Conservation (phyloP, 2,888 invertebrate genomes). For the Anthophora plumipes region DNA sequence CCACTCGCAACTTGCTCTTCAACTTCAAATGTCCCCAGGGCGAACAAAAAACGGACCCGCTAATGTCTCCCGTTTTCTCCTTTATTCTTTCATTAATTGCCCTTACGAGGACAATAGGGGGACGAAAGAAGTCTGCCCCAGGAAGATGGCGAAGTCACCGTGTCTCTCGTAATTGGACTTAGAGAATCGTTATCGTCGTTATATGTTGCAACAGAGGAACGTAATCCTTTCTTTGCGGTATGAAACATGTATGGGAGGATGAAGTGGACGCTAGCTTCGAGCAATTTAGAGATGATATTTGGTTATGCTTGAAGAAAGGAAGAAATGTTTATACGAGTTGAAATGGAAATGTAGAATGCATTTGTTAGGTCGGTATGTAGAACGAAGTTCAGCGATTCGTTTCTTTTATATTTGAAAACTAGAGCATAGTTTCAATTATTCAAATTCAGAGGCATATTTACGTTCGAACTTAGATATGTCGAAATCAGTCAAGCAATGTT, state of each 20-base stretch:
- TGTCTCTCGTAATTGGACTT: constrained; percentile 16
- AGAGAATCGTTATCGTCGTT: constrained; percentile 16
- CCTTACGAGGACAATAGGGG: not conserved
- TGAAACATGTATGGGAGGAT: not conserved
- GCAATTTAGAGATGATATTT: not conserved
- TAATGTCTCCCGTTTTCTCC: constrained; percentile 34
- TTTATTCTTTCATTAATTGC: constrained; percentile 54
- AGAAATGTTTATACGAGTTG: not conserved
- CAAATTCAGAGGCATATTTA: too few species aligned
- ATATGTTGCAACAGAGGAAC: not conserved
- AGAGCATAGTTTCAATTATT: too few species aligned
- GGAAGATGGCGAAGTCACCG: not conserved
- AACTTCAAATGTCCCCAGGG: constrained; percentile 39
- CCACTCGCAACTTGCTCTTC: constrained; percentile 41
- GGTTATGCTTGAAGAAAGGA: not conserved
- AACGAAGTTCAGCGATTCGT: too few species aligned
- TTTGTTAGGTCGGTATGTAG: too few species aligned
- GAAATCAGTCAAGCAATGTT: not conserved
- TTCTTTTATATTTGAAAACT: too few species aligned
- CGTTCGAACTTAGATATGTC: too few species aligned
- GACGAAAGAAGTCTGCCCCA: not conserved
- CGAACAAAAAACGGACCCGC: constrained; percentile 35
- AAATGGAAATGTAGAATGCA: too few species aligned
- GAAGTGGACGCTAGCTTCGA: not conserved
- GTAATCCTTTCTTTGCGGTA: not conserved